phyloP scores from a whole-genome alignment of 2,888 invertebrate genomes.

The Trichopria drosophilae region DNA sequence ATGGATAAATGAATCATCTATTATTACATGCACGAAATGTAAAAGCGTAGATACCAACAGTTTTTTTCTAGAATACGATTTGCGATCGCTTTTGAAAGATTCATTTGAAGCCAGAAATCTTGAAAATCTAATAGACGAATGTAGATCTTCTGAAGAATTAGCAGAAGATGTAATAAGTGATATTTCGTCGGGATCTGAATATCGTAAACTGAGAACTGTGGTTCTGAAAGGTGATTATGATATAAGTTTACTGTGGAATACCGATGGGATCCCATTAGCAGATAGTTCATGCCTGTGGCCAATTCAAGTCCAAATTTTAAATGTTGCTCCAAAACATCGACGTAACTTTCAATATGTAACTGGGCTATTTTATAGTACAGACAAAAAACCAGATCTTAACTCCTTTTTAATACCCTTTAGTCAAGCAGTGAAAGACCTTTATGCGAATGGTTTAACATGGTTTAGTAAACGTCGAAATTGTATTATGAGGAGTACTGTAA shows the following conservation, averaged over 20 bases:
- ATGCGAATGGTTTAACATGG: background rate
- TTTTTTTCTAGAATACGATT: background rate
- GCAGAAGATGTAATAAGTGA: too few relatives aligned
- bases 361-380: slow-evolving; percentile 3
- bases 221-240: too few relatives aligned
- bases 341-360: background rate
- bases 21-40: background rate
- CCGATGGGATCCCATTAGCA: too few relatives aligned
- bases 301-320: too few relatives aligned
- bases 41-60: background rate
- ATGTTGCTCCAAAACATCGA: too few relatives aligned
- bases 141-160: background rate
- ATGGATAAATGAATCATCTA: background rate
- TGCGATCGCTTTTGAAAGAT: background rate
- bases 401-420: background rate
- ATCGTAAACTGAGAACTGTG: too few relatives aligned
- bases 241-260: slow-evolving; percentile 17
- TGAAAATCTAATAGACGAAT: background rate
- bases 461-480: background rate
- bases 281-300: too few relatives aligned
- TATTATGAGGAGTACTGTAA: too few relatives aligned
- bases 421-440: background rate
- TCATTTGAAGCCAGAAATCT: background rate
- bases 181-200: too few relatives aligned
- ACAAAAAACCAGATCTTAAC: background rate